Conservation (phyloP, 2,888 invertebrate genomes). For the Trichopoda pennipes region DNA sequence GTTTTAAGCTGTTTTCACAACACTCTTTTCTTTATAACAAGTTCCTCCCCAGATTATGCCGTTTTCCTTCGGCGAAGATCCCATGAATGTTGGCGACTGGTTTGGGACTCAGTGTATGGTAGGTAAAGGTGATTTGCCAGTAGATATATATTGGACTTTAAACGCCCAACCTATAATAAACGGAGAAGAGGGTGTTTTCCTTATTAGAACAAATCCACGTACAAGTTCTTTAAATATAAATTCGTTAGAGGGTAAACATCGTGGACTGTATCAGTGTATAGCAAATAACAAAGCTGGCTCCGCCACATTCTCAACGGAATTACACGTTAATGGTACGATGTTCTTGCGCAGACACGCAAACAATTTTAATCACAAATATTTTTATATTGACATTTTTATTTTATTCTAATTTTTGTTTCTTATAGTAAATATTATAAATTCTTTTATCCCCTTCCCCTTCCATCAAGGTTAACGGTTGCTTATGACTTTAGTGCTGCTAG, state of each 20-base stretch:
- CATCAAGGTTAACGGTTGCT: too few relatives aligned
- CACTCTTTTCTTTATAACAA: constrained; percentile 73
- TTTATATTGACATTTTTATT: constrained; percentile 1
- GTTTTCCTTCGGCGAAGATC: constrained; percentile 88
- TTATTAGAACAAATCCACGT: constrained; percentile 83
- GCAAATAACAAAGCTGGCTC: constrained; percentile 84
- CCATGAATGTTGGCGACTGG: constrained; percentile 86
- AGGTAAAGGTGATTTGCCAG: constrained; percentile 89
- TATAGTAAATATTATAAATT: too few relatives aligned
- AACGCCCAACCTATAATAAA: constrained; percentile 84
- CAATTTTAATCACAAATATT: background rate
- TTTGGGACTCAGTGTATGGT: constrained; percentile 85
- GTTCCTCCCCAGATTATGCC: constrained; percentile 89
- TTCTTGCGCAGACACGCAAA: background rate
- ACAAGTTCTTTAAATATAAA: constrained; percentile 84
- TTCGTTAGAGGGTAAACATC: constrained; percentile 83
- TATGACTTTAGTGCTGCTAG: too few relatives aligned
- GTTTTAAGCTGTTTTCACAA: too few relatives aligned
- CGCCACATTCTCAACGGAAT: constrained; percentile 82
- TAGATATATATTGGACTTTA: constrained; percentile 87
- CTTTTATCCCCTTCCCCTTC: background rate
- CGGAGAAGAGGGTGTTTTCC: constrained; percentile 84
- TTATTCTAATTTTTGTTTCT: background rate
- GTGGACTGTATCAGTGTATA: constrained; percentile 85
- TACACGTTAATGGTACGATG: constrained; percentile 84